These are phyloP conservation scores for Merodon equestris DNA, from an alignment of 2,888 invertebrate species.

Conservation along the genomic window DNA sequence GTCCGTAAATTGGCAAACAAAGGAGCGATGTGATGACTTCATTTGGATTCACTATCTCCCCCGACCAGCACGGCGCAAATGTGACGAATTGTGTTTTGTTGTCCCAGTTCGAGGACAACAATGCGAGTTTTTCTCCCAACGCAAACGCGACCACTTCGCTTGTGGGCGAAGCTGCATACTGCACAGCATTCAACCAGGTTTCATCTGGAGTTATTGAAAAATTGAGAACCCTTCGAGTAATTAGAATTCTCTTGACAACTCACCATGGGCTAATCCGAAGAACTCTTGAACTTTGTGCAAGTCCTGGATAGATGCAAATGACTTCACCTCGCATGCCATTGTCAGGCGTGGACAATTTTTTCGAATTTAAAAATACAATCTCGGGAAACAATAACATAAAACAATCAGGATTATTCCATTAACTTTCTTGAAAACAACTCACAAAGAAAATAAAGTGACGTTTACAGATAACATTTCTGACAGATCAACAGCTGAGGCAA, in stretches of 20 bases:
- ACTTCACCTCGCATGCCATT: conserved; percentile 83
- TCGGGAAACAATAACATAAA: conserved; percentile 35
- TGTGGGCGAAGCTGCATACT: conserved; percentile 85
- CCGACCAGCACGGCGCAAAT: conserved; percentile 82
- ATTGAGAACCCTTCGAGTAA: too few relatives aligned
- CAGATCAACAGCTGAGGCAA: conserved; percentile 31
- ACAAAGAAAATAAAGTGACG: conserved; percentile 60
- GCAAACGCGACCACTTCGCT: conserved; percentile 86
- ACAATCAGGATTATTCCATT: conserved; percentile 23
- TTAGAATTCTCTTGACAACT: conserved; percentile 6
- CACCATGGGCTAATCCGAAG: conserved; percentile 81
- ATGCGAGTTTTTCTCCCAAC: conserved; percentile 83
- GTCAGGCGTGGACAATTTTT: background rate
- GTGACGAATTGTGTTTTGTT: conserved; percentile 76
- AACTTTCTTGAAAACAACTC: conserved; percentile 47
- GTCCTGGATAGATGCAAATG: conserved; percentile 82
- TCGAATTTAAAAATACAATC: background rate
- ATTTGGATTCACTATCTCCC: conserved; percentile 80
- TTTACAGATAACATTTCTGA: conserved; percentile 41
- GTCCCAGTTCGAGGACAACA: conserved; percentile 84
- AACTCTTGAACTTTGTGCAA: conserved; percentile 81
- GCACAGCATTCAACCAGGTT: conserved; percentile 85
- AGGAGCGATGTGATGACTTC: conserved; percentile 79
- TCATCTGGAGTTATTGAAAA: conserved; percentile 75
- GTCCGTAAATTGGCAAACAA: conserved; percentile 79